Evolutionary conservation across 1,140 invertebrate species (phyloP).

Genomic region (Plutomurus gul): DNA sequence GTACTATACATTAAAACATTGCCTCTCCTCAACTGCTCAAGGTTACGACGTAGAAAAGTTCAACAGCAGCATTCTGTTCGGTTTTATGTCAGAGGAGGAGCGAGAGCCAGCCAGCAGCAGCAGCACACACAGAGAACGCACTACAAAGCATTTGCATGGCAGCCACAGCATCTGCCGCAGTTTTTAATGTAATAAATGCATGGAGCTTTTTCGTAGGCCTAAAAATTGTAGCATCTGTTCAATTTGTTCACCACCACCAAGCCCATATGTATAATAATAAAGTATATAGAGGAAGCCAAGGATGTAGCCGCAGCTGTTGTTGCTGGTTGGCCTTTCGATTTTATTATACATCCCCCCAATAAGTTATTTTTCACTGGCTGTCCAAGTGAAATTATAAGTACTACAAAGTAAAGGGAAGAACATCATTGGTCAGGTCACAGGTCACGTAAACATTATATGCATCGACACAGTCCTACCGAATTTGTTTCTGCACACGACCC

Average conservation of each 20-base stretch:
- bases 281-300: background rate
- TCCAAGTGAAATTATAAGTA: no score
- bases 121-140: background rate
- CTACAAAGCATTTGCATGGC: background rate
- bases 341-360: no score
- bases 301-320: no score
- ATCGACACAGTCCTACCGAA: no score
- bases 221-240: conserved; percentile 9
- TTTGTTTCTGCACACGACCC: no score
- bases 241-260: background rate
- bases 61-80: background rate
- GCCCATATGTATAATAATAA: background rate
- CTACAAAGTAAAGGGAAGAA: no score
- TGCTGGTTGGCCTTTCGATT: no score
- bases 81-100: background rate
- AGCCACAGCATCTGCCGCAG: background rate
- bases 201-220: background rate
- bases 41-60: background rate
- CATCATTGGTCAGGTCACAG: no score
- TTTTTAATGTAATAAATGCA: background rate
- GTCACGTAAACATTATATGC: no score
- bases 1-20: no score
- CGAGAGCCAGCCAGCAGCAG: background rate
- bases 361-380: no score
- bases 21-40: no score